Conservation (phyloP, 2,113 vertebrate genomes). For the Argyrosomus japonicus region DNA sequence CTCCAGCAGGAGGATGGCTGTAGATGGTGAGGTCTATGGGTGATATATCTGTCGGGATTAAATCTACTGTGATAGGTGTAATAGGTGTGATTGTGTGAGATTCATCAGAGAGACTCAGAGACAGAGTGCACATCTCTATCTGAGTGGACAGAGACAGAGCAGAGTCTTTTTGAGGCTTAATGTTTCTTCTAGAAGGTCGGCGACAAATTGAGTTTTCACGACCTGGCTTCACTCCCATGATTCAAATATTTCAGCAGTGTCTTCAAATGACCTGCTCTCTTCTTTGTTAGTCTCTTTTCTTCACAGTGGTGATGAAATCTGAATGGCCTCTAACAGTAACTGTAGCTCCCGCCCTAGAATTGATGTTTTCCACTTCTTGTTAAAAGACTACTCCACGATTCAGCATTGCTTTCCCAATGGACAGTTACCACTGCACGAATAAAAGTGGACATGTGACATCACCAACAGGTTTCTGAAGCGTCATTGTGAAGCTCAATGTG, state of each 20-base stretch:
- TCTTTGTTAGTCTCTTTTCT: neutral
- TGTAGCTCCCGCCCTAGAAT: neutral
- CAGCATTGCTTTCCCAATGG: too few relatives aligned
- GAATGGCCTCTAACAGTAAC: too few relatives aligned
- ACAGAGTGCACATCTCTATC: conserved; percentile 6
- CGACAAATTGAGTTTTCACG: conserved; percentile 27
- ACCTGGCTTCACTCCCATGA: neutral
- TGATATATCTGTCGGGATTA: conserved; percentile 41
- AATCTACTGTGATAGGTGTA: conserved; percentile 49
- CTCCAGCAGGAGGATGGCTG: conserved; percentile 32
- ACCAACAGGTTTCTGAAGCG: too few relatives aligned
- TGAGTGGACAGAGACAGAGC: conserved; percentile 6
- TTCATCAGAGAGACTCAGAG: conserved; percentile 17
- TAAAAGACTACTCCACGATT: too few relatives aligned
- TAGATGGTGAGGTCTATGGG: conserved; percentile 35
- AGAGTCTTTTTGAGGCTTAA: conserved; percentile 4
- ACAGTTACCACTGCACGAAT: too few relatives aligned
- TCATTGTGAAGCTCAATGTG: too few relatives aligned
- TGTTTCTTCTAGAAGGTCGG: conserved; percentile 7
- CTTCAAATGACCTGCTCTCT: neutral
- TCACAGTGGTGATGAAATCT: neutral
- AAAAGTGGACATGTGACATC: too few relatives aligned
- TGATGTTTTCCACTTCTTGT: too few relatives aligned
- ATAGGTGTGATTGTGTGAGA: conserved; percentile 52
- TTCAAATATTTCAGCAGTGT: neutral